Evolutionary conservation across 2,797 vertebrate genomes (phyloP), one percentile per base, ranked within the genome.

Genomic region (Luscinia megarhynchos): DNA sequence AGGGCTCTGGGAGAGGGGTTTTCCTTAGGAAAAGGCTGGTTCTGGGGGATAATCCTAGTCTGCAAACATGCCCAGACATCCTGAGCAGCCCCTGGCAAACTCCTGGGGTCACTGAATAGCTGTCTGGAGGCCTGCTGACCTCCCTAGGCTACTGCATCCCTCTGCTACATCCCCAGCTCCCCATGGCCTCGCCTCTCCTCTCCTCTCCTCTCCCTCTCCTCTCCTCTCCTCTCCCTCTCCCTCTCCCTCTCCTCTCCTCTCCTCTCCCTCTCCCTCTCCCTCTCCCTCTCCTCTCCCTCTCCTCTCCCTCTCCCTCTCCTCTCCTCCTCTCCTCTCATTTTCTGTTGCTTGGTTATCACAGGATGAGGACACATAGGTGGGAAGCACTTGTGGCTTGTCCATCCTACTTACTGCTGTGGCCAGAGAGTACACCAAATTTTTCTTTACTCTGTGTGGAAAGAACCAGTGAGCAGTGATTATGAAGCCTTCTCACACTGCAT

Each of bases 61-160:
- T 1, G 0, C 40, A 57, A 43, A 62, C 3, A 5, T 12, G 12
- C 23, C 45, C 2, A 0, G 54, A 29, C 36, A 10, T 19, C 1
- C 1, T 0, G 0, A 34, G 43, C 11, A 41, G 50, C 16, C 19
- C 4, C 53, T 43, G 70, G 26, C 10, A 51, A 64, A 27, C 19
- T 66, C 34, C 58, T 2, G 10, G 63, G 38, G 23, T 75, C 64
- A 11, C 59, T 46, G 24, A 2, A 18, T 51, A 36, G 32, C 51
- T 73, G 14, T 11, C 34, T 12, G 55, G 57, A 51, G 48, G 22
- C n/a, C 73, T n/a, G n/a, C 43, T 79, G 63, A 29, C 30, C 17
- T 58, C 34, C 21, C 15, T 48, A 32, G 38, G 34, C 41, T 73
- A 8, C 57, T 9, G 4, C 21, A 57, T 57, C 23, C 48, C 1